phyloP scores from a whole-genome alignment of 2,113 vertebrate genomes.

The Megaceryle maxima region DNA sequence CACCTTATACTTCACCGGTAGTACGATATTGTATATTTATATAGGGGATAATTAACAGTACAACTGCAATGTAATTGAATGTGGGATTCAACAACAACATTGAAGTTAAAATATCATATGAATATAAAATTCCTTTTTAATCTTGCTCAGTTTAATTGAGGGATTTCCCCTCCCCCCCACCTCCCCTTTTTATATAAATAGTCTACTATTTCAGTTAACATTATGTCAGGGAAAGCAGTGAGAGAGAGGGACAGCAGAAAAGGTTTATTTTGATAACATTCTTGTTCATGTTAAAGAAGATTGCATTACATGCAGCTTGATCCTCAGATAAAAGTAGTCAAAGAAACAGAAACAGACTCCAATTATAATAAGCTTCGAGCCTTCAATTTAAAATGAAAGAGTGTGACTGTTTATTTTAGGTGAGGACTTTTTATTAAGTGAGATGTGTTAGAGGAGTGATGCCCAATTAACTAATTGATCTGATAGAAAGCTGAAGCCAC shows the following conservation, averaged over 20 bases:
- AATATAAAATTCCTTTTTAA: conserved; percentile 29
- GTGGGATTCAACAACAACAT: conserved; percentile 33
- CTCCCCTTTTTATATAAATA: neutral
- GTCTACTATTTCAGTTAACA: neutral
- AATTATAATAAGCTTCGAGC: conserved; percentile 12
- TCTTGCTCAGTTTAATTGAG: neutral
- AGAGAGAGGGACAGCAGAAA: neutral
- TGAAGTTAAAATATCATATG: conserved; percentile 19
- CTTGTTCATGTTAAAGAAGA: conserved; percentile 18
- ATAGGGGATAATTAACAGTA: conserved; percentile 14
- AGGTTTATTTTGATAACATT: conserved; percentile 55
- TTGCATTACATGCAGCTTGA: conserved; percentile 33
- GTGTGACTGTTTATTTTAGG: neutral
- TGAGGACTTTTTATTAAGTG: neutral
- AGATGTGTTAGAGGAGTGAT: neutral
- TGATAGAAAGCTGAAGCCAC: neutral
- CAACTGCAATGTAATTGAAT: conserved; percentile 36
- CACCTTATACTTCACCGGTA: neutral
- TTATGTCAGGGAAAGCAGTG: neutral
- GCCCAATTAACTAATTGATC: conserved; percentile 15
- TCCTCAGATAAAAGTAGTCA: conserved; percentile 44
- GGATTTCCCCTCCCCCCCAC: neutral
- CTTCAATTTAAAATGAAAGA: neutral
- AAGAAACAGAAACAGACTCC: conserved; percentile 31
- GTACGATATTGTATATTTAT: neutral